phyloP scores from a whole-genome alignment of 2,888 invertebrate species.

The Synanthedon vespiformis region DNA sequence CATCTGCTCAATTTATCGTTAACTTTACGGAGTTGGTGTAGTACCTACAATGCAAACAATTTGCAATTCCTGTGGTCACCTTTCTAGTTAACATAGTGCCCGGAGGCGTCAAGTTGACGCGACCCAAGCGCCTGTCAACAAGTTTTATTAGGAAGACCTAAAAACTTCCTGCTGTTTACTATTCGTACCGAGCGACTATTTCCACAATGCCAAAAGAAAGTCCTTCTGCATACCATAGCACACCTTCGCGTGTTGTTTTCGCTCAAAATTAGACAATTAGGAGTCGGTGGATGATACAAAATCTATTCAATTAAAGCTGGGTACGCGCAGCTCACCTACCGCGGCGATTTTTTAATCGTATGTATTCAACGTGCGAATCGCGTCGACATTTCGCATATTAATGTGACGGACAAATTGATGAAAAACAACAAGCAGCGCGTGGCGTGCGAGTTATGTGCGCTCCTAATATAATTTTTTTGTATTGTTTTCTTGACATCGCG shows the following conservation, averaged over 20 bases:
- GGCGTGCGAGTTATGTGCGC: conserved; percentile 27
- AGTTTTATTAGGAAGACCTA: conserved; percentile 14
- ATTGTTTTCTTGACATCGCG: background rate
- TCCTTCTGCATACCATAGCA: conserved; percentile 57
- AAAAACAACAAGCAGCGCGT: conserved; percentile 48
- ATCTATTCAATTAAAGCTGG: conserved; percentile 67
- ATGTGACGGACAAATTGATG: conserved; percentile 57
- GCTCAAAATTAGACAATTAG: conserved; percentile 69
- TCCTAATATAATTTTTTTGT: background rate
- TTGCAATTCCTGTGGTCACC: too few species aligned
- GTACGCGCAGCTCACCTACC: conserved; percentile 62
- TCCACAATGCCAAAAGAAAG: conserved; percentile 65
- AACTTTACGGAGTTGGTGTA: too few species aligned
- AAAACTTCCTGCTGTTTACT: conserved; percentile 39
- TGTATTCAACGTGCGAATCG: conserved; percentile 64
- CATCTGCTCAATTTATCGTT: too few species aligned
- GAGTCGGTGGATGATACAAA: conserved; percentile 51
- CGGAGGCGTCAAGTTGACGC: background rate
- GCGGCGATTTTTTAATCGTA: conserved; percentile 66
- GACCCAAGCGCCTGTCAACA: background rate
- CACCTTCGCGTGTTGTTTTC: conserved; percentile 58
- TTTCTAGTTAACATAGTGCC: background rate
- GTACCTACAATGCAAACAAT: too few species aligned
- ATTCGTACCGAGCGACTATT: conserved; percentile 42
- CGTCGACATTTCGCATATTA: conserved; percentile 63